phyloP scores from a whole-genome alignment of 1,140 invertebrate genomes.

The Reticulitermes speratus region DNA sequence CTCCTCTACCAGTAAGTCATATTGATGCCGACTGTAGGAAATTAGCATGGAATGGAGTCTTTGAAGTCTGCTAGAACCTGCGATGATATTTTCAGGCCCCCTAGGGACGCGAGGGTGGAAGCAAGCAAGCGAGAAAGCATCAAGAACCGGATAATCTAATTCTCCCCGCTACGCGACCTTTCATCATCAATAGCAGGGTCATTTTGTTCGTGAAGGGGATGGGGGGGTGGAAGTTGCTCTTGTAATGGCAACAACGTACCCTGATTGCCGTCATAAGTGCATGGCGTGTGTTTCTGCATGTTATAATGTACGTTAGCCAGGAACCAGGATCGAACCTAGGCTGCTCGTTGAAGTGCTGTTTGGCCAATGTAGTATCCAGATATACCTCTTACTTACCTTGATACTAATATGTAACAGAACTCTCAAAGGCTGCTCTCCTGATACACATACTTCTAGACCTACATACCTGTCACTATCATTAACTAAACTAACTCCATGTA shows the following conservation, averaged over 20 bases:
- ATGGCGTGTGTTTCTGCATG: neutral
- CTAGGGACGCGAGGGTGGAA: neutral
- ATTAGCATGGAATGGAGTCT: neutral
- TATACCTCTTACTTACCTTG: too few relatives aligned
- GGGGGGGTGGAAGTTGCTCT: neutral
- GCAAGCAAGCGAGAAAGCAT: neutral
- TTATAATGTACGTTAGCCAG: too few relatives aligned
- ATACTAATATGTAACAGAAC: too few relatives aligned
- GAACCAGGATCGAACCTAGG: too few relatives aligned
- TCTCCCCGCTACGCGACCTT: slow-evolving; percentile 6
- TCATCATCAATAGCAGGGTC: neutral
- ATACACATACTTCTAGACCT: too few relatives aligned
- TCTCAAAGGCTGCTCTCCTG: too few relatives aligned
- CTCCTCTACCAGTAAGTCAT: neutral
- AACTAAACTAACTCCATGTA: too few relatives aligned
- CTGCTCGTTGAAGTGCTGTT: too few relatives aligned
- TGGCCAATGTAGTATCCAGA: too few relatives aligned
- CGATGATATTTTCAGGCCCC: neutral
- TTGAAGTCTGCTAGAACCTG: neutral
- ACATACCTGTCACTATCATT: too few relatives aligned
- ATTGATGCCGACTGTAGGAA: neutral
- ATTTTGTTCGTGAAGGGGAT: slow-evolving; percentile 3
- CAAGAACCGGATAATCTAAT: slow-evolving; percentile 19
- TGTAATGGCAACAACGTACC: neutral
- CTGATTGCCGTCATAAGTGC: neutral